A percentile compares a stretch with the other conserved stretches of the same genome.
Conservation (phyloP, 2,113 vertebrate genomes). For the Xenotilapia longispinis region DNA sequence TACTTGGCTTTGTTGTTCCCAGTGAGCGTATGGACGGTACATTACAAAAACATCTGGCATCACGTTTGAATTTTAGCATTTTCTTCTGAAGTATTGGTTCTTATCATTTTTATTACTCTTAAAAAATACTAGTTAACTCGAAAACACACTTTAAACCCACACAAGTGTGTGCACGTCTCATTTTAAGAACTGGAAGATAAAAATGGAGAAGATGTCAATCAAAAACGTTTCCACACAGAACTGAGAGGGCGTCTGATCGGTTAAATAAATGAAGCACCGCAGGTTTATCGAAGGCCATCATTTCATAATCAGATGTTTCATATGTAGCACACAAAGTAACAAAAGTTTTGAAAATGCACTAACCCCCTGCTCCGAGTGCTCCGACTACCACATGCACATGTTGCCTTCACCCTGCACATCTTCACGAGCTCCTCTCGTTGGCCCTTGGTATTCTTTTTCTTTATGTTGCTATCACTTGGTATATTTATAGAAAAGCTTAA, state of each 20-base stretch:
- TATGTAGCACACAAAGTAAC: not conserved
- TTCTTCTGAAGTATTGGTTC: not conserved
- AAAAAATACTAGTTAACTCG: not conserved
- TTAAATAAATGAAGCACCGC: not conserved
- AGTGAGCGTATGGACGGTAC: fast-evolving
- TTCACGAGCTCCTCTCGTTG: not conserved
- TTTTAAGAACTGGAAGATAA: not conserved
- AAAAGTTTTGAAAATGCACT: not conserved
- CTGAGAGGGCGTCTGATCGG: not conserved
- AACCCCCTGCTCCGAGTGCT: not conserved
- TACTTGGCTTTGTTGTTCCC: fast-evolving
- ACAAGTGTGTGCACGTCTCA: not conserved
- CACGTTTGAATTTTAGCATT: not conserved
- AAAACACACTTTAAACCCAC: not conserved
- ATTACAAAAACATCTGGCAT: not conserved
- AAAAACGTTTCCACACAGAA: not conserved
- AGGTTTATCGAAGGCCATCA: not conserved
- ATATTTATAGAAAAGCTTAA: not conserved
- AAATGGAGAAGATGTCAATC: not conserved
- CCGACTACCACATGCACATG: not conserved
- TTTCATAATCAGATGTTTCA: not conserved
- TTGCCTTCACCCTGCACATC: not conserved
- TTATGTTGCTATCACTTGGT: not conserved
- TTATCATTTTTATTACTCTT: not conserved
- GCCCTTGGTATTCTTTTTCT: not conserved